Percentiles rank a stretch among this genome's conserved stretches.
phyloP scores from a whole-genome alignment of 1,140 invertebrate genomes.

The Brachionus rotundiformis region DNA sequence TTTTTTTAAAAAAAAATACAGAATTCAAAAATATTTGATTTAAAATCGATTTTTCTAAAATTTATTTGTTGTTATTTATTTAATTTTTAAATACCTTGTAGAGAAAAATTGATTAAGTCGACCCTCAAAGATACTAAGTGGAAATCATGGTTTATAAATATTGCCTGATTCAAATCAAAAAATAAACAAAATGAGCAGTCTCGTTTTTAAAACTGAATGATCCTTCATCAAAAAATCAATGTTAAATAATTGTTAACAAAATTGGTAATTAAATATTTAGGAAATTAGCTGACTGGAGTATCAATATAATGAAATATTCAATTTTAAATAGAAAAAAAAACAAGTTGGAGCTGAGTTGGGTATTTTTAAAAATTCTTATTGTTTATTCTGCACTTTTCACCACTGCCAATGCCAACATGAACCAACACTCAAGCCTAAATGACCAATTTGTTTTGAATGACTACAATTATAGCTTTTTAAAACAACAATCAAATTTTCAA shows the following conservation, averaged over 20 bases:
- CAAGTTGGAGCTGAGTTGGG: not conserved
- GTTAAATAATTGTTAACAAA: not conserved
- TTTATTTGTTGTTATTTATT: not conserved
- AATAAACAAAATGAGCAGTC: not conserved
- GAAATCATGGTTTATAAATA: not conserved
- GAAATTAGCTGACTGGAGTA: not conserved
- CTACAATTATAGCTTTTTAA: not conserved
- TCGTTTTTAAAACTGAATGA: not conserved
- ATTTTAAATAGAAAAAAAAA: not conserved
- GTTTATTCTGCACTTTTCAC: not conserved
- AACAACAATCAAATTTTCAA: conserved; percentile 32
- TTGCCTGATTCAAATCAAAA: not conserved
- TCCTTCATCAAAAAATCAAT: not conserved
- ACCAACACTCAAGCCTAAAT: not conserved
- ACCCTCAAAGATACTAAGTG: not conserved
- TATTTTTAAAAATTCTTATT: not conserved
- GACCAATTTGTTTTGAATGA: not conserved
- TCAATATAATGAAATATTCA: not conserved
- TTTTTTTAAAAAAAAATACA: not conserved
- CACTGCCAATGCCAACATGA: not conserved
- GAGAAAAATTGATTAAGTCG: not conserved
- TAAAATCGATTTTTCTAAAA: conserved; percentile 17
- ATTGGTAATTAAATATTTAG: not conserved
- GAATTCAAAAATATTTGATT: not conserved
- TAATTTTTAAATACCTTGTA: not conserved